Evolutionary conservation across 2,113 vertebrate genomes (phyloP), one percentile per base, ranked within the genome.

Genomic region (Anhinga rufa): DNA sequence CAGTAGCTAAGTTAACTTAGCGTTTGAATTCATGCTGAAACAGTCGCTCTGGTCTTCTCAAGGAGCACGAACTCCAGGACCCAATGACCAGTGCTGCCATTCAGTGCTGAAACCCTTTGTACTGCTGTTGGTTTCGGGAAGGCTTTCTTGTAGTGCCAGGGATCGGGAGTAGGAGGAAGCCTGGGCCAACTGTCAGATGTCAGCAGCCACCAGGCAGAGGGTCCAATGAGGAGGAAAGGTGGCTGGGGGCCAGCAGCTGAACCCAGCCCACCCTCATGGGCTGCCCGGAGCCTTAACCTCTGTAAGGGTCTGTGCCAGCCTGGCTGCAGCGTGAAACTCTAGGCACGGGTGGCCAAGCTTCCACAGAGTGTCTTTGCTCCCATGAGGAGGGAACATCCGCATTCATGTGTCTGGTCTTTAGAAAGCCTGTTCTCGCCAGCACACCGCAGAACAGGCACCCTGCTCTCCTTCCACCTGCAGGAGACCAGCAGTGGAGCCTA

Each of bases 41-140:
- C 16, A 26, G 57, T 64, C 1, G 3, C 48, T 82, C n/a, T 3
- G 21, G 12, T 48, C 48, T 22, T 17, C 11, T 6, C 21, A 71
- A 54, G 71, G 31, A 29, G 15, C 42, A 31, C 12, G 26, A 79
- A 5, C 22, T 29, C 81, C 3, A 0, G 0, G 7, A 17, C 40
- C 12, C 65, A 12, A 0, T 8, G 55, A 44, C 36, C 6, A 5
- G 57, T 8, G 1, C 34, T 12, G 46, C 64, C 4, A 1, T 12
- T 87, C 24, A 0, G 1, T 38, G 66, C 55, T 32, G 74, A 66
- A 89, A 70, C 51, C 44, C 51, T 74, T 42, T 1, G 9, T 52
- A 9, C 46, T 18, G 20, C 49, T 17, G 69, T 60, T 80, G 3
- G 2, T 32, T n/a, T 42, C 1, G 2, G 55, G 60, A 52, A 80